Conservation (phyloP, 2,888 invertebrate genomes). For the Meganola albula region DNA sequence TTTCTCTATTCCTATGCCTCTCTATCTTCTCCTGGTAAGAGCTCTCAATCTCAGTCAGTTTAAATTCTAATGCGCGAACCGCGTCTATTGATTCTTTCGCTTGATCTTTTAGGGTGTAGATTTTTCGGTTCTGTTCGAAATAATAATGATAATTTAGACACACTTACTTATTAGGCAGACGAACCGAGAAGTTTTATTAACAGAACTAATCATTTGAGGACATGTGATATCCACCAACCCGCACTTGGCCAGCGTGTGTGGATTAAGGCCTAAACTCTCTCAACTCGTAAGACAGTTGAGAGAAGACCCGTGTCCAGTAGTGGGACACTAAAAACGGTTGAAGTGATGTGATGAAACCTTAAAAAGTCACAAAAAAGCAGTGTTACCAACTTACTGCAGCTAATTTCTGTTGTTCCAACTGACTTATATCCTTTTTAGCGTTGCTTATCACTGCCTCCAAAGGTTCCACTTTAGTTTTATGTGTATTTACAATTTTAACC, state of each 20-base stretch:
- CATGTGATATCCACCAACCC: too few relatives aligned
- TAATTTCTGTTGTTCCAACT: constrained; percentile 51
- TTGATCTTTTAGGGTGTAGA: constrained; percentile 49
- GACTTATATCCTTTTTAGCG: constrained; percentile 48
- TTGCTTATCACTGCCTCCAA: constrained; percentile 61
- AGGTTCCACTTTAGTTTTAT: constrained; percentile 61
- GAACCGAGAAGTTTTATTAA: too few relatives aligned
- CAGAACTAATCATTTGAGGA: too few relatives aligned
- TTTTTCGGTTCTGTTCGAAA: constrained; percentile 49
- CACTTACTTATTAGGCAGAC: too few relatives aligned
- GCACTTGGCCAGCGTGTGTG: too few relatives aligned
- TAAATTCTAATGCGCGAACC: constrained; percentile 48
- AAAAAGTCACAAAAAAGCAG: background rate
- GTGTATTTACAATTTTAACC: constrained; percentile 42
- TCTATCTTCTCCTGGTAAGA: constrained; percentile 65
- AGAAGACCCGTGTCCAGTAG: too few relatives aligned
- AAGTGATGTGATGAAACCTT: background rate
- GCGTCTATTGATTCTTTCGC: constrained; percentile 49
- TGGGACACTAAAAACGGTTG: too few relatives aligned
- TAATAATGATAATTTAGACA: background rate
- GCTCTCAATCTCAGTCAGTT: constrained; percentile 51
- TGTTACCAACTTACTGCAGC: constrained; percentile 39
- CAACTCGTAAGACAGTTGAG: too few relatives aligned
- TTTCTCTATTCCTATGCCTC: constrained; percentile 63
- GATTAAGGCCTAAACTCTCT: too few relatives aligned